phyloP scores from a whole-genome alignment of 1,140 invertebrate genomes.

The Dryas iulia region DNA sequence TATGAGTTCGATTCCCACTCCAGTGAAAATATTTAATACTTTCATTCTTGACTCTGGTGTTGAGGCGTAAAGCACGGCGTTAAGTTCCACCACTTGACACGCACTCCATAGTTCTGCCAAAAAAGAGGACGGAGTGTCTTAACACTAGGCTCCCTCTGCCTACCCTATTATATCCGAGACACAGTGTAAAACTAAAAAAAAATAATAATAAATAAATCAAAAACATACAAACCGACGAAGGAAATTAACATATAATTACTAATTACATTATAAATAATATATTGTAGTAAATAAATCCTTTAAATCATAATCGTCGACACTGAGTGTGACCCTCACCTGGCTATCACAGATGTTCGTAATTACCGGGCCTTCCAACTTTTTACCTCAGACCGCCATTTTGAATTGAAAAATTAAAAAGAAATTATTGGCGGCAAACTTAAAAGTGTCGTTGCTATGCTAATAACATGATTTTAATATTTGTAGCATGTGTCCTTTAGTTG shows the following conservation, averaged over 20 bases:
- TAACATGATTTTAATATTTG: not conserved
- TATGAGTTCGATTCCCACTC: not conserved
- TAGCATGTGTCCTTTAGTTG: not conserved
- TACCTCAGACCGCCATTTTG: constrained; percentile 14
- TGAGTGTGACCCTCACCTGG: constrained; percentile 14
- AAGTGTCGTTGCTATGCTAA: not conserved
- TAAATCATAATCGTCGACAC: not conserved
- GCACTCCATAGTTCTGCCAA: too few relatives aligned
- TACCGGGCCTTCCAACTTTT: constrained; percentile 14
- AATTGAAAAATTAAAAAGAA: constrained; percentile 11
- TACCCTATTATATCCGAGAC: too few relatives aligned
- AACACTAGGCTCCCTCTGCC: too few relatives aligned
- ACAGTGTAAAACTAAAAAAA: too few relatives aligned
- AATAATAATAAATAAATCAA: too few relatives aligned
- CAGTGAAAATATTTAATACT: not conserved
- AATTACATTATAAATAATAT: not conserved
- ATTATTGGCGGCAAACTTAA: constrained; percentile 6
- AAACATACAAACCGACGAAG: too few relatives aligned
- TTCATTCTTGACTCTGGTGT: too few relatives aligned
- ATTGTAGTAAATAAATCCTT: not conserved
- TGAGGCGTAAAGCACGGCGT: too few relatives aligned
- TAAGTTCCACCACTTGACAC: too few relatives aligned
- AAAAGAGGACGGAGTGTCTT: too few relatives aligned
- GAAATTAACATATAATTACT: not conserved
- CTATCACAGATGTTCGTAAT: constrained; percentile 19